Evolutionary conservation across 2,113 vertebrate genomes (phyloP).

Genomic region (Megalops atlanticus): DNA sequence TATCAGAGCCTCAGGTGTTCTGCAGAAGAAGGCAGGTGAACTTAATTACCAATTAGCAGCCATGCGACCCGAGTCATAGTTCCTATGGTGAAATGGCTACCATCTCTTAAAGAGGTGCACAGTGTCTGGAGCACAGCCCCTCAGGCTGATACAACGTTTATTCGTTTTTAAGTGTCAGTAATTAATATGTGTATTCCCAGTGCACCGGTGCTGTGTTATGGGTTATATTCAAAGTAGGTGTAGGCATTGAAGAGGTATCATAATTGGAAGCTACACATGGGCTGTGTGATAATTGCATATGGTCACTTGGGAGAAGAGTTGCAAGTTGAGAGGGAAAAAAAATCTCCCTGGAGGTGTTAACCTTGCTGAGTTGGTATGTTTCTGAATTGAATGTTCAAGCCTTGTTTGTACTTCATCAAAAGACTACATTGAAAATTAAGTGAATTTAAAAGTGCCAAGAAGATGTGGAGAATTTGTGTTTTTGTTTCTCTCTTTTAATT

Average conservation of each 20-base stretch:
- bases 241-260: background rate
- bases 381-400: background rate
- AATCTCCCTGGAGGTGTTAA: too few relatives aligned
- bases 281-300: background rate
- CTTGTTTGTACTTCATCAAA: too few relatives aligned
- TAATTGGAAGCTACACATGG: background rate
- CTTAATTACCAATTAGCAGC: too few relatives aligned
- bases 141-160: background rate
- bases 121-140: background rate
- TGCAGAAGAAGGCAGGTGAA: too few relatives aligned
- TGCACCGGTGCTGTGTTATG: background rate
- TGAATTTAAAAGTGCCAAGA: too few relatives aligned
- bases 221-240: background rate
- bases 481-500: too few relatives aligned
- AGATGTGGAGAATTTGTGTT: too few relatives aligned
- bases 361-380: background rate
- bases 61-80: background rate
- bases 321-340: too few relatives aligned
- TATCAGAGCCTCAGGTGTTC: too few relatives aligned
- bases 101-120: background rate
- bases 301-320: background rate
- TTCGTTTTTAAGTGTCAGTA: background rate
- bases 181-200: background rate
- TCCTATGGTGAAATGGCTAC: background rate
- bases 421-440: too few relatives aligned